phyloP scores from a whole-genome alignment of 2,888 invertebrate species.

The Erannis defoliaria region DNA sequence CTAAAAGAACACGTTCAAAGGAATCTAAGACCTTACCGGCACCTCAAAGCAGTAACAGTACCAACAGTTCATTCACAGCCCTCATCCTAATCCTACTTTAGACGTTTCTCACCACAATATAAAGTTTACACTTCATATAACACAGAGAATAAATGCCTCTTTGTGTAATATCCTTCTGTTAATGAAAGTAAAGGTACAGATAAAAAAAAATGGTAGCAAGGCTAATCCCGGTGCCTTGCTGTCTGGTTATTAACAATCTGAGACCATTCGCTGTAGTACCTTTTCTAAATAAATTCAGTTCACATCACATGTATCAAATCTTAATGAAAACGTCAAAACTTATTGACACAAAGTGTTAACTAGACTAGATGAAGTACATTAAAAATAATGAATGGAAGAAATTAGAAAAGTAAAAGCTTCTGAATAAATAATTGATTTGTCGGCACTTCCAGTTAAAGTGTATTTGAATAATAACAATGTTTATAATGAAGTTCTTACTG shows the following conservation, averaged over 20 bases:
- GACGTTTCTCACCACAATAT: constrained; percentile 59
- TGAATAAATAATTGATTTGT: constrained; percentile 28
- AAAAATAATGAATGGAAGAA: constrained; percentile 44
- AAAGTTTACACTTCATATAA: constrained; percentile 71
- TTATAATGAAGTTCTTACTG: constrained; percentile 20
- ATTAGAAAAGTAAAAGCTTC: constrained; percentile 26
- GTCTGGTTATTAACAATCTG: constrained; percentile 57
- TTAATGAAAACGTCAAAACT: neutral
- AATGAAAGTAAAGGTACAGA: constrained; percentile 37
- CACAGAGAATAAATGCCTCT: constrained; percentile 55
- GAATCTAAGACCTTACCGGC: constrained; percentile 19
- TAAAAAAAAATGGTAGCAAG: constrained; percentile 46
- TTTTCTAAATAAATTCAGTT: constrained; percentile 10
- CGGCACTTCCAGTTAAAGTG: constrained; percentile 15
- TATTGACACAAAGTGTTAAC: constrained; percentile 13
- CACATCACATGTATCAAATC: neutral
- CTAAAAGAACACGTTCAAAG: neutral
- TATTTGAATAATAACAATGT: constrained; percentile 24
- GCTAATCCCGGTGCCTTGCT: constrained; percentile 71
- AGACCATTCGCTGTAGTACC: constrained; percentile 32
- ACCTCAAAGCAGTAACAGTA: constrained; percentile 50
- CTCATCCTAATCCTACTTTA: constrained; percentile 63
- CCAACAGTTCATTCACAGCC: constrained; percentile 47
- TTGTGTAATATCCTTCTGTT: constrained; percentile 41
- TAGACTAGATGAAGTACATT: neutral